Conservation (phyloP, 2,888 invertebrate species). For the Lycophotia porphyrea region DNA sequence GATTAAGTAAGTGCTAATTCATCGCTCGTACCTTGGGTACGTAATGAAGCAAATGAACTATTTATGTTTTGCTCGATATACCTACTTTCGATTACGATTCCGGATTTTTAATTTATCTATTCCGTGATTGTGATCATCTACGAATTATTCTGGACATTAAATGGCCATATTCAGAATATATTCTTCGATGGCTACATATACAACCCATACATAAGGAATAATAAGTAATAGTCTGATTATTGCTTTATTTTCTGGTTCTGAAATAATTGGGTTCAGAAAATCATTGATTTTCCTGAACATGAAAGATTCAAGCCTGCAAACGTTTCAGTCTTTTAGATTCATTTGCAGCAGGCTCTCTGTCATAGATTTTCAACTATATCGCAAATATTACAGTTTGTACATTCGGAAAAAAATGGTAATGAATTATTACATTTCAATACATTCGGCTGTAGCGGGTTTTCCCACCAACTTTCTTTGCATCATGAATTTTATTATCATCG, state of each 20-base stretch:
- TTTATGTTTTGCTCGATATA: slow-evolving; percentile 11
- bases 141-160: background rate
- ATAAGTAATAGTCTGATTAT: background rate
- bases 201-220: background rate
- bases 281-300: background rate
- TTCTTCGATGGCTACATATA: background rate
- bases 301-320: background rate
- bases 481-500: background rate
- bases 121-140: background rate
- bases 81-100: slow-evolving; percentile 9
- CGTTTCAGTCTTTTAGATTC: background rate
- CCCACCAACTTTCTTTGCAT: slow-evolving; percentile 30
- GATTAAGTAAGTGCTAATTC: slow-evolving; percentile 48
- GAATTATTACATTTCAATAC: slow-evolving; percentile 1
- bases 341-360: background rate
- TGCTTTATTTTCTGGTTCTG: background rate
- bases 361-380: no score
- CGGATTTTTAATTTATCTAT: background rate
- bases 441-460: slow-evolving; percentile 20
- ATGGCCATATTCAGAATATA: background rate
- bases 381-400: no score
- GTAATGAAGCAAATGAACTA: slow-evolving; percentile 36
- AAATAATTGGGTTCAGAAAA: background rate
- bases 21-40: slow-evolving; percentile 33
- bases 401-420: background rate